These are phyloP conservation scores for Drosophila paranaensis DNA, from an alignment of 2,888 invertebrate species.

Conservation along the genomic window DNA sequence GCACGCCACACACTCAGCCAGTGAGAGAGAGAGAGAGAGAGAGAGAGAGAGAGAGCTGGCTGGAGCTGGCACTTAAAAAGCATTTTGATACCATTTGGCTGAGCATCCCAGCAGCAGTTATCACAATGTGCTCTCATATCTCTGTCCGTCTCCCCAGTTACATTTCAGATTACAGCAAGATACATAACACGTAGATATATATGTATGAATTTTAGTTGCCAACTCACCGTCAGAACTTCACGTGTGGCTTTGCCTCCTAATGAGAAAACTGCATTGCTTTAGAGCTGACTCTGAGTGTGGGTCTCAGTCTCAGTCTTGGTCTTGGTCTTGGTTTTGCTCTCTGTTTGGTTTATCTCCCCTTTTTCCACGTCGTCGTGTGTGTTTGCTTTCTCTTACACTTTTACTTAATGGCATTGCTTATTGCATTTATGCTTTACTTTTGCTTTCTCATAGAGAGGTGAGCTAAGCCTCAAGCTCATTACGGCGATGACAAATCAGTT, in stretches of 20 bases:
- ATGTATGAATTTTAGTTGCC: slow-evolving; percentile 43
- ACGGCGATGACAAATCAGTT: slow-evolving; percentile 78
- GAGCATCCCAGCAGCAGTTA: slow-evolving; percentile 15
- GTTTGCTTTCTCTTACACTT: slow-evolving; percentile 52
- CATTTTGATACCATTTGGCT: slow-evolving; percentile 34
- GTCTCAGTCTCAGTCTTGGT: not conserved
- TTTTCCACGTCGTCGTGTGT: not conserved
- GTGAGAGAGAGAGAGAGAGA: not conserved
- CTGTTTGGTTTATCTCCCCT: not conserved
- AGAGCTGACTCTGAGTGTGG: not conserved
- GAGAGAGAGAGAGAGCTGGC: not conserved
- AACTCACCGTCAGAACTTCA: slow-evolving; percentile 57
- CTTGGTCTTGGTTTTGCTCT: not conserved
- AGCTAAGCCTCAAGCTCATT: slow-evolving; percentile 72
- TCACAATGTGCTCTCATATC: slow-evolving; percentile 19
- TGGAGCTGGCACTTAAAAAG: slow-evolving; percentile 23
- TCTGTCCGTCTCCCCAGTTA: slow-evolving; percentile 22
- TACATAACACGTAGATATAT: slow-evolving; percentile 34
- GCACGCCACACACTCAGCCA: not conserved
- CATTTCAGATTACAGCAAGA: slow-evolving; percentile 38
- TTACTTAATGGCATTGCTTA: slow-evolving; percentile 74
- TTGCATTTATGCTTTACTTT: slow-evolving; percentile 74
- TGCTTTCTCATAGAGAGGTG: slow-evolving; percentile 61
- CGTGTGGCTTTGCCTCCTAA: slow-evolving; percentile 57
- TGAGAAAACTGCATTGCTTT: slow-evolving; percentile 65